Base-by-base conservation (phyloP, 2,797 vertebrate genomes). In the Lophotriccus pileatus region DNA sequence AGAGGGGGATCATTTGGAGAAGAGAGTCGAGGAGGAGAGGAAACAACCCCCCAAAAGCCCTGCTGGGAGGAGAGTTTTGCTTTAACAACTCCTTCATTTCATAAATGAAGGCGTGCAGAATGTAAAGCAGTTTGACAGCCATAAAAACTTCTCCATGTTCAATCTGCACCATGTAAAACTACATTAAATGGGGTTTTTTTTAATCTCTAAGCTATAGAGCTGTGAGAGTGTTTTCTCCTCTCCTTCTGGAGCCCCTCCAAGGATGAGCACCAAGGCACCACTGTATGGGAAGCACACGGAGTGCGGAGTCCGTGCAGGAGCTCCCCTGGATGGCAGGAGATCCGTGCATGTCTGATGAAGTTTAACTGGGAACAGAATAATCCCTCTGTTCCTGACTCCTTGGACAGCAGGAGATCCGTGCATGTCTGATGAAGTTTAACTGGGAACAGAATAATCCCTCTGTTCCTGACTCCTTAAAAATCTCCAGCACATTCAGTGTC, bases 281-380 rank as follows among this genome's bases (percentile, higher is more conserved):
- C n/a, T 43, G 18, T 2, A n/a, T 0, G 5, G 59, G 21, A 67
- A 90, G 34, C 13, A 25, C 4, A 49, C 13, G 21, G n/a, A n/a
- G n/a, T n/a, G 1, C 2, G 2, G 12, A 32, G 12, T 27, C 36
- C 4, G 1, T 1, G 17, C 15, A 34, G 20, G 62, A 7, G 10
- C 56, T 21, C 55, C 62, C 9, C 8, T 17, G 36, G 34, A 44
- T 0, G 6, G 28, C 43, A 18, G 6, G 12, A 69, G 37, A 6
- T 20, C 70, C 12, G 10, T 39, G 15, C 4, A 7, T 3, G 11
- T 25, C 18, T 27, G 41, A 47, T 11, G 17, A 32, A 50, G 16
- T 20, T 32, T 6, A 47, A 79, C 0, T 49, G 21, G 21, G 60
- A 91, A 53, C 3, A 10, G 8, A 78, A 60, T 7, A 6, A 47